These are phyloP conservation scores for Clepsis dumicolana DNA, from an alignment of 2,888 invertebrate genomes.

Conservation along the genomic window DNA sequence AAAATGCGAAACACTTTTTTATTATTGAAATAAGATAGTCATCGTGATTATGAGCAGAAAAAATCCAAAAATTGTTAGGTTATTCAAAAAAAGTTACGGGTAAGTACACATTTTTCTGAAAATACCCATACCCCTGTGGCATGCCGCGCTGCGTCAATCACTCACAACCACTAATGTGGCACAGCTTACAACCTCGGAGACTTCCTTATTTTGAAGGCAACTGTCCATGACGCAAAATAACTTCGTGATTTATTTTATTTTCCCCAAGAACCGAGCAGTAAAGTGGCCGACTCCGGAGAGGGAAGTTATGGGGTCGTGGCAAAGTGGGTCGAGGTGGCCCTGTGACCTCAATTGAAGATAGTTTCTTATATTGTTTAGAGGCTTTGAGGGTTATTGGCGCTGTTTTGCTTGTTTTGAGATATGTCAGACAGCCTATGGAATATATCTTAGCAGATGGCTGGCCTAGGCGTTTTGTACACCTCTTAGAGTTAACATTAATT, in stretches of 20 bases:
- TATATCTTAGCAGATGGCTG: no score
- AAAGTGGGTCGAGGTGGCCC: conserved; percentile 22
- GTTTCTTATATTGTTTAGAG: conserved; percentile 8
- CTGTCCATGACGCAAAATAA: conserved; percentile 34
- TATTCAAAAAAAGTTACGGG: no score
- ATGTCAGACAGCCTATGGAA: no score
- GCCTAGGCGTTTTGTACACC: no score
- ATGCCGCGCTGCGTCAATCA: not conserved
- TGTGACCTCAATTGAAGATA: conserved; percentile 12
- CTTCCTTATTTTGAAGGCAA: conserved; percentile 33
- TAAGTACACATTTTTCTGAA: not conserved
- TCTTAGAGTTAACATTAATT: no score
- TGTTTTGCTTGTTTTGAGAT: not conserved
- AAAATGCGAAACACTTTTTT: no score
- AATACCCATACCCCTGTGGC: not conserved
- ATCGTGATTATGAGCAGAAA: no score
- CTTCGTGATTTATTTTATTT: conserved; percentile 37
- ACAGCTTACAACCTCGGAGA: not conserved
- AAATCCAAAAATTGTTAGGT: no score
- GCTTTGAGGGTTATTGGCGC: not conserved
- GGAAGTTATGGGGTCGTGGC: not conserved
- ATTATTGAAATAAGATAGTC: no score
- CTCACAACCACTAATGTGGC: not conserved
- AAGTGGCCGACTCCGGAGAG: conserved; percentile 8
- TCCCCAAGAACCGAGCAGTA: conserved; percentile 11